Evolutionary conservation across 2,797 vertebrate genomes (phyloP).

Genomic region (Acestrorhynchus altus): DNA sequence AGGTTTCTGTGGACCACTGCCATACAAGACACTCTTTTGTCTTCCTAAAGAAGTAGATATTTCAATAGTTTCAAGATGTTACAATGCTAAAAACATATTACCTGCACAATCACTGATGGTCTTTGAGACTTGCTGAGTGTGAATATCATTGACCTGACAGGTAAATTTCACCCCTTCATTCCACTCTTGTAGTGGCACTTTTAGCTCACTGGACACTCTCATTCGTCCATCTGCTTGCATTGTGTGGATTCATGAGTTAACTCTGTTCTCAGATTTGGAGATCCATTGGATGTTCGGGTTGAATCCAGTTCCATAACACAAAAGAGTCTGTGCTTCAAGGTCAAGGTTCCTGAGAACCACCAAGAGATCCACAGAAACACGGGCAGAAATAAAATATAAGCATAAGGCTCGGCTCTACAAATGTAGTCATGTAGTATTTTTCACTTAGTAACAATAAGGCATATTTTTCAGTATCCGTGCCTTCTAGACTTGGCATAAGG

Average conservation of each 20-base stretch:
- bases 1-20: no score
- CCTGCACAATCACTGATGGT: slow-evolving; percentile 66
- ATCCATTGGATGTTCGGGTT: slow-evolving; percentile 68
- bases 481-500: no score
- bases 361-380: slow-evolving; percentile 61
- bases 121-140: background rate
- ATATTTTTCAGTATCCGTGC: no score
- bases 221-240: slow-evolving; percentile 61
- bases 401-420: no score
- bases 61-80: no score
- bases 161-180: slow-evolving; percentile 51
- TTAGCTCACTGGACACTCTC: slow-evolving; percentile 62
- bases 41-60: no score
- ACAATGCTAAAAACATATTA: no score
- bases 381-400: slow-evolving; percentile 43
- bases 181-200: slow-evolving; percentile 63
- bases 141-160: slow-evolving; percentile 65
- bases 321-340: slow-evolving; percentile 56
- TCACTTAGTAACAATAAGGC: no score
- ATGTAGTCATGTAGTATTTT: no score
- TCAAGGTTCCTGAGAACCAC: slow-evolving; percentile 47
- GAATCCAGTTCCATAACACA: slow-evolving; percentile 67
- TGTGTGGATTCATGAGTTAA: slow-evolving; percentile 31
- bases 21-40: no score
- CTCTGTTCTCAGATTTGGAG: background rate